A percentile compares a stretch with the other conserved stretches of the same genome.
Evolutionary conservation across 92 coral and sea anemone genomes (phyloP).

Genomic region (Desmophyllum pertusum): DNA sequence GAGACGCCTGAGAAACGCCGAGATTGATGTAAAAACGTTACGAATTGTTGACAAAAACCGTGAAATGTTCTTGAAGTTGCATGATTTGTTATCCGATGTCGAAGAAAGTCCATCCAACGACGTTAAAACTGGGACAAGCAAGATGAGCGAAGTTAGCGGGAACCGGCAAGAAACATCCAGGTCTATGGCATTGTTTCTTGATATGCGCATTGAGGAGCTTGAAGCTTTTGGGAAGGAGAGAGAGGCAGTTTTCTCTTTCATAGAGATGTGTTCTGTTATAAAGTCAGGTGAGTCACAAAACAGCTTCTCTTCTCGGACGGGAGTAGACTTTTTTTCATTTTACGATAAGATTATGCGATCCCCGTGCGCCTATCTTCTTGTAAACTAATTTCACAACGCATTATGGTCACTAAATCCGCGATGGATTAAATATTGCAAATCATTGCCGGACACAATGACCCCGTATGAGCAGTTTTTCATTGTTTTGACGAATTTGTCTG

Average conservation of each 20-base stretch:
- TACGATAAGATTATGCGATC: no score
- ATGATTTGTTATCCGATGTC: not conserved
- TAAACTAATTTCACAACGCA: no score
- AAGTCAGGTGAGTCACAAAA: slow-evolving; percentile 39
- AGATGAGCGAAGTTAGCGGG: not conserved
- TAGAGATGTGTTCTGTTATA: slow-evolving; percentile 38
- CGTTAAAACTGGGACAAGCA: not conserved
- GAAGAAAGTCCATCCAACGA: not conserved
- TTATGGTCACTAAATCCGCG: no score
- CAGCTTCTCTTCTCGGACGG: no score
- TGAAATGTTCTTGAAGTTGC: slow-evolving; percentile 35
- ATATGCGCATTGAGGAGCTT: slow-evolving; percentile 55
- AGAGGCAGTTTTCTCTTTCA: slow-evolving; percentile 36
- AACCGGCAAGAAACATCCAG: slow-evolving; percentile 28
- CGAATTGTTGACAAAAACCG: slow-evolving; percentile 30
- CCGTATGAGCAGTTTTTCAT: no score
- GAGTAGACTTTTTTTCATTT: no score
- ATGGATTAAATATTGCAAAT: no score
- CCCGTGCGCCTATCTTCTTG: no score
- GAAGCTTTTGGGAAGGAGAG: slow-evolving; percentile 56
- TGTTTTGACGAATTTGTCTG: no score
- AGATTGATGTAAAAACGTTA: slow-evolving; percentile 32
- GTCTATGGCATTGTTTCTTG: slow-evolving; percentile 6
- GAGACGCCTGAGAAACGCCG: slow-evolving; percentile 28
- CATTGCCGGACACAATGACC: no score